Evolutionary conservation across 1,140 invertebrate species (phyloP).

Genomic region (Mizuhopecten yessoensis): DNA sequence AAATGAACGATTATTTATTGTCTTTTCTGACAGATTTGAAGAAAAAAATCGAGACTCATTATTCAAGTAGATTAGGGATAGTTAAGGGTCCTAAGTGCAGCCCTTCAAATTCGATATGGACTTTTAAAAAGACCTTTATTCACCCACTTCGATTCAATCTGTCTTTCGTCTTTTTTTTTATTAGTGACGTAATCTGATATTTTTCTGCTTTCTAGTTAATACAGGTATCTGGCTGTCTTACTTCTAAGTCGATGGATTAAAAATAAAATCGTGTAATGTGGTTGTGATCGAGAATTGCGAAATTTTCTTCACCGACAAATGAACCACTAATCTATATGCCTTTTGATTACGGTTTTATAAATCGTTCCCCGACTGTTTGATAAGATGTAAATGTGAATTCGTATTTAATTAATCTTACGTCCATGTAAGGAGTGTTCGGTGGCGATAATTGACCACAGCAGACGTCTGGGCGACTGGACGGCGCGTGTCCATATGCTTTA

Average conservation of each 20-base stretch:
- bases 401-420: slow-evolving; percentile 12
- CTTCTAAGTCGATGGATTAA: neutral
- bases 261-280: neutral
- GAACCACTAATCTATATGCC: neutral
- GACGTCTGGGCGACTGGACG: slow-evolving; percentile 21
- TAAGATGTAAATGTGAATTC: neutral
- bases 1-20: slow-evolving; percentile 2
- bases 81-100: neutral
- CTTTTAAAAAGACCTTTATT: neutral
- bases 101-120: neutral
- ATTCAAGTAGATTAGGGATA: neutral
- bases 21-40: neutral
- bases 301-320: neutral
- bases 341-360: neutral
- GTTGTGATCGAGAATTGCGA: neutral
- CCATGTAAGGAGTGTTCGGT: neutral
- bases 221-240: neutral
- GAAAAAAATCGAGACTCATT: neutral
- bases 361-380: neutral
- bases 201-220: neutral
- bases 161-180: neutral
- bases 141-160: neutral
- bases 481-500: neutral
- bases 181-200: neutral
- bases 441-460: neutral